These are phyloP conservation scores for Coregonus sp. DNA, from an alignment of 2,797 vertebrate species.

Conservation along the genomic window DNA sequence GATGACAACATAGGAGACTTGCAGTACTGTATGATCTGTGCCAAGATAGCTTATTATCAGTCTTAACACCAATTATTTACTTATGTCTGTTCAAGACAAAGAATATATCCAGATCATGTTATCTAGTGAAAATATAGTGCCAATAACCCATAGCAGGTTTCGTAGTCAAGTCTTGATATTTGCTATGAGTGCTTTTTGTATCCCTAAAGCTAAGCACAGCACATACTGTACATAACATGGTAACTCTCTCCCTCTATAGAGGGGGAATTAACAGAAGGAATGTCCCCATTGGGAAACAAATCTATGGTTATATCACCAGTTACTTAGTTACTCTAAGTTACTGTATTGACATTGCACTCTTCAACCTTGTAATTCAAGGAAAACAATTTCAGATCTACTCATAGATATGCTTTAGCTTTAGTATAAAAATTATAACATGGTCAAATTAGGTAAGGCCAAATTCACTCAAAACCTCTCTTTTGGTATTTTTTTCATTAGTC, in stretches of 20 bases:
- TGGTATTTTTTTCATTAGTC: too few relatives aligned
- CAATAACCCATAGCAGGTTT: slow-evolving; percentile 1
- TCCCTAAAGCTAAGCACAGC: slow-evolving; percentile 10
- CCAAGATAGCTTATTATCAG: slow-evolving; percentile 20
- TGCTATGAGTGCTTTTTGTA: not conserved
- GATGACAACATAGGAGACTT: slow-evolving; percentile 44
- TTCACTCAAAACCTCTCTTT: not conserved
- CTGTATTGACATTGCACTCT: slow-evolving; percentile 65
- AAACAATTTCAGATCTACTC: slow-evolving; percentile 51
- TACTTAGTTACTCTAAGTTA: slow-evolving; percentile 48
- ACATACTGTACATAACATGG: slow-evolving; percentile 9
- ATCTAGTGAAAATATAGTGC: not conserved
- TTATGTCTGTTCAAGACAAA: not conserved
- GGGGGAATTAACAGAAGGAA: slow-evolving; percentile 56
- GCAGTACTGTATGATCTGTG: slow-evolving; percentile 14
- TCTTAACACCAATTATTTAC: not conserved
- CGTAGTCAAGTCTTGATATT: slow-evolving; percentile 32
- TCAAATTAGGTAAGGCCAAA: slow-evolving; percentile 51
- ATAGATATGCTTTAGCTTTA: slow-evolving; percentile 55
- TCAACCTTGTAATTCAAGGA: slow-evolving; percentile 46
- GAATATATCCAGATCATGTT: not conserved
- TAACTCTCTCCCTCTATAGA: slow-evolving; percentile 27
- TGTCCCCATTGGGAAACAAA: slow-evolving; percentile 56
- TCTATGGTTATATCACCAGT: slow-evolving; percentile 37
- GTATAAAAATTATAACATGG: slow-evolving; percentile 72